Evolutionary conservation across 2,113 vertebrate genomes (phyloP), one percentile per base, ranked within the genome.

Genomic region (Callospermophilus lateralis): DNA sequence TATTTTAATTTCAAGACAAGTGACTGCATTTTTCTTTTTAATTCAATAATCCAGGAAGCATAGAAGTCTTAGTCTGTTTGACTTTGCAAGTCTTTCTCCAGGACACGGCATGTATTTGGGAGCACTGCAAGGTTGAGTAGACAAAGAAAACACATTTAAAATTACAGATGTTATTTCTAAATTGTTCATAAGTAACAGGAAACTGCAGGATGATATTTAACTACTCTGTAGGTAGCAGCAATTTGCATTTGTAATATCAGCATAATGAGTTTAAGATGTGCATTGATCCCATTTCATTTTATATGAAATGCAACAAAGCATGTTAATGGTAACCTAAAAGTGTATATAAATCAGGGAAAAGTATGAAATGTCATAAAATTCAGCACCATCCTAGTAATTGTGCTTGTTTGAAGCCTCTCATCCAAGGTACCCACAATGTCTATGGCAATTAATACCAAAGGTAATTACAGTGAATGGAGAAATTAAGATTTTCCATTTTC

Each of bases 181-280:
- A 96, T 97, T 98, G 83, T 98, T 98, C 97, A 80, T 97, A 97
- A 97, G 95, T 97, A 98, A 97, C 91, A 98, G 97, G 95, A 93
- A 97, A 97, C 81, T 97, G 81, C 85, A 97, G 93, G 85, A 78
- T 84, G 95, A 96, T 98, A 97, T 98, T 98, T 98, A 98, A 98
- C 83, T 98, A 97, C 97, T 97, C 91, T 97, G 42, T 97, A 98
- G 98, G 98, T 98, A 98, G 94, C 92, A 97, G 92, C 96, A 97
- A 98, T 98, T 98, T 98, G 95, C 95, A 98, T 98, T 98, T 97
- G 85, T 96, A 98, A 98, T 97, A 98, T 94, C 95, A 98, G 92
- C 89, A 97, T 98, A 98, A 95, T 96, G 96, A 96, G 88, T 97
- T 98, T 96, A 98, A 96, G 87, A 95, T 97, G 68, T 92, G 12